These are phyloP conservation scores for Camptogramma bilineatum DNA, from an alignment of 2,888 invertebrate species.

Conservation along the genomic window DNA sequence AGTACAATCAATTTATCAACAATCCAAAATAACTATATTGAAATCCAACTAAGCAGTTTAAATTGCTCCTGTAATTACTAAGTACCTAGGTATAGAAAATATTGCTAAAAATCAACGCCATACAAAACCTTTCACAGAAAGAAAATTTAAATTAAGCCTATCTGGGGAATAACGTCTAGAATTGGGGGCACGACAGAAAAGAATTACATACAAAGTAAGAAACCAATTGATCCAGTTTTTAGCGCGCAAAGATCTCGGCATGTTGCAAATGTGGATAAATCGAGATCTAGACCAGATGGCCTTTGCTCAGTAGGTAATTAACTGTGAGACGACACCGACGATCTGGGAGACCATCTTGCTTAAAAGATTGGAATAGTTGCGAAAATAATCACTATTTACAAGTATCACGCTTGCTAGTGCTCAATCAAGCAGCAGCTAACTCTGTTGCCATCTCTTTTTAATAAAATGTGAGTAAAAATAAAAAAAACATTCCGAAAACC, in stretches of 20 bases:
- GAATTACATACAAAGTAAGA: conserved; percentile 37
- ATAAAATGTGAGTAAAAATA: no score
- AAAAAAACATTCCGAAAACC: no score
- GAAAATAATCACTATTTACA: not conserved
- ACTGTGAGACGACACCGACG: conserved; percentile 40
- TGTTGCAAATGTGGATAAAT: conserved; percentile 53
- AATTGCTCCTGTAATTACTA: not conserved
- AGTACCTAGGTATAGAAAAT: not conserved
- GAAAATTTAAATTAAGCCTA: conserved; percentile 46
- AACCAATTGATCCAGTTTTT: conserved; percentile 59
- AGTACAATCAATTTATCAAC: no score
- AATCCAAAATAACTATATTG: no score
- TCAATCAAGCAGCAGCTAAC: no score
- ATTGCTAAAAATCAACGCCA: not conserved
- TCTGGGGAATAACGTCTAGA: conserved; percentile 51
- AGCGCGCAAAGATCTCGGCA: conserved; percentile 62
- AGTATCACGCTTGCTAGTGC: not conserved
- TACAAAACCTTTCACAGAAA: conserved; percentile 2
- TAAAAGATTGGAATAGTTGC: conserved; percentile 17
- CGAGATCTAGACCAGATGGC: conserved; percentile 52
- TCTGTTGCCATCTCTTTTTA: no score
- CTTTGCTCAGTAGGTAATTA: conserved; percentile 50
- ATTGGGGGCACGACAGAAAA: conserved; percentile 49
- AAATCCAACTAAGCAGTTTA: no score
- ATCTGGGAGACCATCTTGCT: conserved; percentile 31